Conservation (phyloP, 2,797 vertebrate genomes). For the Lutjanus campechanus region DNA sequence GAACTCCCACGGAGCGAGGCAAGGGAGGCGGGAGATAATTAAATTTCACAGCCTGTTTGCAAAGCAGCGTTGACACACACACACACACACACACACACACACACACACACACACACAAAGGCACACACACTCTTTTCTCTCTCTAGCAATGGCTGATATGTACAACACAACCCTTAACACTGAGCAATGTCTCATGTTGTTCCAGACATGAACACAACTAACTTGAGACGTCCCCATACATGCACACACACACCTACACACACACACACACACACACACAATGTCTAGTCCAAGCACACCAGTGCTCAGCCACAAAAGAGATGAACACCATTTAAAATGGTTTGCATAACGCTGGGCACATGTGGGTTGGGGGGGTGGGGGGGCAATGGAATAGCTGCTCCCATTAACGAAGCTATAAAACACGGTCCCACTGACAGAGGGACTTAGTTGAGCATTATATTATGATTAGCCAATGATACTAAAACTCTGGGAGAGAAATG, state of each 20-base stretch:
- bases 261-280: constrained; percentile 42
- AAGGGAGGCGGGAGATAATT: constrained; percentile 89
- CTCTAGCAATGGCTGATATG: constrained; percentile 50
- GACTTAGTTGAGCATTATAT: constrained; percentile 86
- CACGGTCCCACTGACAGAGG: constrained; percentile 81
- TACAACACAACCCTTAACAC: constrained; percentile 66
- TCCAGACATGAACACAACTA: constrained; percentile 57
- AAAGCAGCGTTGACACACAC: constrained; percentile 71
- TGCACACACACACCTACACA: neutral
- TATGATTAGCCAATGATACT: constrained; percentile 85
- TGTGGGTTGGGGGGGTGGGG: constrained; percentile 53
- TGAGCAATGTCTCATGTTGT: constrained; percentile 47
- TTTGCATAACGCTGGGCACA: constrained; percentile 79
- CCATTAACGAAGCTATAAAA: constrained; percentile 85
- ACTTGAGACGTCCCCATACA: constrained; percentile 43
- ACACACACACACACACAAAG: neutral
- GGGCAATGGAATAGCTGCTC: constrained; percentile 72
- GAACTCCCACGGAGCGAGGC: constrained; percentile 84
- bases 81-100: constrained; percentile 36
- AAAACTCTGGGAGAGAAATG: constrained; percentile 78
- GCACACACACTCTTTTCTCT: constrained; percentile 40
- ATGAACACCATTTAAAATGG: constrained; percentile 78
- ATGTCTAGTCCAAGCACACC: constrained; percentile 49
- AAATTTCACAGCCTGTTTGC: constrained; percentile 90
- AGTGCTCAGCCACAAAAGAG: constrained; percentile 59